Evolutionary conservation across 2,113 vertebrate species (phyloP).

Genomic region (Formicarius rufipectus): DNA sequence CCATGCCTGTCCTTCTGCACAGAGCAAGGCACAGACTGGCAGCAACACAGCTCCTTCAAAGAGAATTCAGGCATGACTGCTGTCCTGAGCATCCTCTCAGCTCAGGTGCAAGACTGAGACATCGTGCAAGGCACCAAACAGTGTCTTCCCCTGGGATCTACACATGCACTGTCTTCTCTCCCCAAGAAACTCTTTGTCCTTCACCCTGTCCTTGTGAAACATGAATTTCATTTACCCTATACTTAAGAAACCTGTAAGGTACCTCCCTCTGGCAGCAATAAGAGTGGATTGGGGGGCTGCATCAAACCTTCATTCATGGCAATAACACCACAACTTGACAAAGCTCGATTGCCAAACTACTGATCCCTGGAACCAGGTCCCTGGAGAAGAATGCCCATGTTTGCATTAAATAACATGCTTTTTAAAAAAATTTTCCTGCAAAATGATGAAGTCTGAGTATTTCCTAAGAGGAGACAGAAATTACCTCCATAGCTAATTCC

Average conservation of each 20-base stretch:
- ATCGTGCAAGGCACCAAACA: not conserved
- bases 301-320: not conserved
- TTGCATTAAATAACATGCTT: not conserved
- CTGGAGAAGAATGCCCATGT: not conserved
- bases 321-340: not conserved
- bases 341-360: not conserved
- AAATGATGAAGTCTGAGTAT: not conserved
- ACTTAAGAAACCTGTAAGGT: rapidly evolving
- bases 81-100: not conserved
- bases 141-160: not conserved
- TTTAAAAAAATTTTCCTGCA: not conserved
- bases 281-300: not conserved
- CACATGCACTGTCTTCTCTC: not conserved
- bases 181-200: not conserved
- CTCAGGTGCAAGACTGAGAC: not conserved
- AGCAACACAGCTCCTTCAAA: not conserved
- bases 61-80: not conserved
- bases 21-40: not conserved
- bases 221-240: not conserved
- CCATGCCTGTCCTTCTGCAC: rapidly evolving
- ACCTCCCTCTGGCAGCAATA: not conserved
- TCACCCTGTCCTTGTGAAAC: not conserved
- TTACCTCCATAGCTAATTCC: not conserved
- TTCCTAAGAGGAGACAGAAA: not conserved
- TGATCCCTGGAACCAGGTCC: not conserved